Conservation (phyloP, 2,113 vertebrate species). For the Nothocercus julius region DNA sequence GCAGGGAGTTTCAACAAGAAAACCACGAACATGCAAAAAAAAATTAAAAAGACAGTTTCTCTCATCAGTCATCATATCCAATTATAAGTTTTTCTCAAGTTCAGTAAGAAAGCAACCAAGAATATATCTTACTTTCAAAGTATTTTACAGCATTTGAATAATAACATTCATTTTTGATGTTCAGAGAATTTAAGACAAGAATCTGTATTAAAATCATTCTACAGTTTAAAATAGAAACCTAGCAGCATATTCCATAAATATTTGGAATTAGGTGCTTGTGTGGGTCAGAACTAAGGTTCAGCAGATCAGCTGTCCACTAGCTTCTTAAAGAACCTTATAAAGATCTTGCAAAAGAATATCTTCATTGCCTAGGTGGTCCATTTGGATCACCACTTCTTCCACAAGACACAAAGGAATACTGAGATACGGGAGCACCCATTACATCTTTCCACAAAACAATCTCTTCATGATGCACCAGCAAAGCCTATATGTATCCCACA, state of each 20-base stretch:
- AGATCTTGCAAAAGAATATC: neutral
- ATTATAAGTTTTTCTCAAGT: neutral
- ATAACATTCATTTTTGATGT: neutral
- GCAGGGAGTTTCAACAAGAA: neutral
- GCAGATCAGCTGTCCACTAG: neutral
- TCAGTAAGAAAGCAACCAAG: neutral
- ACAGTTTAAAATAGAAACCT: neutral
- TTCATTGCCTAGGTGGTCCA: neutral
- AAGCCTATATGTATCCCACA: rapidly evolving
- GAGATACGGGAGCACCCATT: neutral
- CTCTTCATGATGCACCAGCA: neutral
- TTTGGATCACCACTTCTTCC: neutral
- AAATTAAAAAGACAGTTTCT: neutral
- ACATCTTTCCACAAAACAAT: neutral
- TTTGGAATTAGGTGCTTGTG: neutral
- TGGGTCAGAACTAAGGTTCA: neutral
- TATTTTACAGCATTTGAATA: neutral
- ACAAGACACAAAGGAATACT: neutral
- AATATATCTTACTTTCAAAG: neutral
- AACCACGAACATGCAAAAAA: neutral
- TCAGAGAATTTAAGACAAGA: neutral
- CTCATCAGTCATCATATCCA: neutral
- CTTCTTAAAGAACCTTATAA: neutral
- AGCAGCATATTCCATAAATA: neutral
- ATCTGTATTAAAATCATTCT: neutral